Evolutionary conservation across 2,797 vertebrate genomes (phyloP).

Genomic region (Mycteria americana): DNA sequence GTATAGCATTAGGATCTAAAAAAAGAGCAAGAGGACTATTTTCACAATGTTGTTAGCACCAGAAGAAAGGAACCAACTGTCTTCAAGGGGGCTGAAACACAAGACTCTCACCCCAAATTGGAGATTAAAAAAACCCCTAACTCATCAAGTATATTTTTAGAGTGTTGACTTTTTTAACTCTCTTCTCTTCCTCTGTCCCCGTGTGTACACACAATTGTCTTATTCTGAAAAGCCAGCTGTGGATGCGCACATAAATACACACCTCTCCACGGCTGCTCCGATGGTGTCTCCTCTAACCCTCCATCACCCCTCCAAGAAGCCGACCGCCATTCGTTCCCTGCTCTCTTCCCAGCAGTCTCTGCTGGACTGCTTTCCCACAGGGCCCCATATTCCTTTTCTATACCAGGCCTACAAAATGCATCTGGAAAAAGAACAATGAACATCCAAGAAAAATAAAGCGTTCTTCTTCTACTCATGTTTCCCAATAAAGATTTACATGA

Average conservation of each 20-base stretch:
- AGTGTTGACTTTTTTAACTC: not conserved
- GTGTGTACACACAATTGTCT: accelerated
- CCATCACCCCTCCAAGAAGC: not conserved
- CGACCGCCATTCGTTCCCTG: not conserved
- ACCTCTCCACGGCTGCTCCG: not conserved
- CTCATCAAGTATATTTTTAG: not conserved
- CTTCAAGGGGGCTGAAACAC: not conserved
- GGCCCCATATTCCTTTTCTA: not conserved
- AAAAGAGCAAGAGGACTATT: not conserved
- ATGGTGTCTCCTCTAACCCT: not conserved
- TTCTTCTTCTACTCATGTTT: not conserved
- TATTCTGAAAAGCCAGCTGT: not conserved
- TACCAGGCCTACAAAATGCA: not conserved
- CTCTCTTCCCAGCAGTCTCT: not conserved
- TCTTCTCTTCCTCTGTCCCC: not conserved
- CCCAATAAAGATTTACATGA: not conserved
- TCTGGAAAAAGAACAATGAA: not conserved
- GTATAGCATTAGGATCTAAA: not conserved
- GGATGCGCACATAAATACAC: not conserved
- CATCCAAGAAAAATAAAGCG: not conserved
- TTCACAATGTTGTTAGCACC: not conserved
- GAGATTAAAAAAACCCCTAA: not conserved
- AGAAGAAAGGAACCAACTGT: not conserved
- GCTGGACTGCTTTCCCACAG: not conserved
- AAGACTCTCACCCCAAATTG: not conserved